A percentile compares a stretch with the other conserved stretches of the same genome.
phyloP scores from a whole-genome alignment of 2,888 invertebrate species.

The Cephus pygmeus region DNA sequence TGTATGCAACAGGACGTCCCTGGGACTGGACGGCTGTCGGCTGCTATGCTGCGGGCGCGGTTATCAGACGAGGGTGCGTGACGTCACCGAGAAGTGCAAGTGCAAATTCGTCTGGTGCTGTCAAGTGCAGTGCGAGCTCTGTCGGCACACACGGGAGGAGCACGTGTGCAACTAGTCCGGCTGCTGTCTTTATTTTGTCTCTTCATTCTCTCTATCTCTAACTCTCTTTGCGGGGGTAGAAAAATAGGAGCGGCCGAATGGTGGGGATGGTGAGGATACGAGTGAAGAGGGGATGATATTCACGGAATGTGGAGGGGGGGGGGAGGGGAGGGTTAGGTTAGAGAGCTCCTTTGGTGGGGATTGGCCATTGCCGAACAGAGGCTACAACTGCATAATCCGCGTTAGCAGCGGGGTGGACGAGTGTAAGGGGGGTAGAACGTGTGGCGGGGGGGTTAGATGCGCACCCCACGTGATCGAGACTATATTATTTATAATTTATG shows the following conservation, averaged over 20 bases:
- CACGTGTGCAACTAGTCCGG: constrained; percentile 83
- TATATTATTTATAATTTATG: constrained; percentile 39
- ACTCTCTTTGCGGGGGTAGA: background rate
- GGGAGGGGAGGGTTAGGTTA: background rate
- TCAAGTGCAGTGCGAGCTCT: constrained; percentile 85
- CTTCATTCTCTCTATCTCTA: background rate
- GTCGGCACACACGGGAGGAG: constrained; percentile 82
- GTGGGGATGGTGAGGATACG: background rate
- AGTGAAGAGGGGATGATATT: background rate
- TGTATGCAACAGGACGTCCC: constrained; percentile 85
- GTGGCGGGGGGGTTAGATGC: background rate
- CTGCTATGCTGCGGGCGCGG: constrained; percentile 91
- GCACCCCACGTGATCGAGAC: constrained; percentile 6
- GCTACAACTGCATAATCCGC: background rate
- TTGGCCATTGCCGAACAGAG: constrained; percentile 4
- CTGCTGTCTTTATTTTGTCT: background rate
- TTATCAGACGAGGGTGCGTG: constrained; percentile 84
- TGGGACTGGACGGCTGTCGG: constrained; percentile 87
- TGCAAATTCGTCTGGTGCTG: constrained; percentile 95
- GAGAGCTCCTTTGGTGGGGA: background rate
- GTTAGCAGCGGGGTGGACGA: background rate
- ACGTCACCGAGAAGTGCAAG: constrained; percentile 88
- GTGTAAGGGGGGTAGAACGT: background rate
- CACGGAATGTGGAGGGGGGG: background rate
- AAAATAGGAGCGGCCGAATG: background rate